phyloP scores from a whole-genome alignment of 2,888 invertebrate genomes.

The Pyralis farinalis region DNA sequence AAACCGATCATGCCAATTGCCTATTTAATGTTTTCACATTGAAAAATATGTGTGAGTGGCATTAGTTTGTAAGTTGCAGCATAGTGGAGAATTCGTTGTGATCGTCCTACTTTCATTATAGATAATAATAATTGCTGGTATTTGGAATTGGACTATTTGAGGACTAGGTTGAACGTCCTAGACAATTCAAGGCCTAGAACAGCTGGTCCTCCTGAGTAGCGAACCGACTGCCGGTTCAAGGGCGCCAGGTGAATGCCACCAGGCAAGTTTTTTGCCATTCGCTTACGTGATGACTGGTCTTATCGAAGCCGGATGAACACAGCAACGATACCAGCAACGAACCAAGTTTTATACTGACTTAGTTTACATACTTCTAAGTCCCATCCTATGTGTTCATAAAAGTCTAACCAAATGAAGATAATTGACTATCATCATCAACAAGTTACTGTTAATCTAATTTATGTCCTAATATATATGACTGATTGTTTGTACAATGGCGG shows the following conservation, averaged over 20 bases:
- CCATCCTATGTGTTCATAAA: too few species aligned
- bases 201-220: constrained; percentile 64
- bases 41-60: too few species aligned
- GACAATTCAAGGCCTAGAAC: constrained; percentile 64
- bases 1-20: too few species aligned
- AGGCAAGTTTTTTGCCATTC: constrained; percentile 64
- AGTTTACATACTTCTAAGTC: too few species aligned
- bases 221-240: constrained; percentile 70
- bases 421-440: too few species aligned
- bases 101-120: background rate
- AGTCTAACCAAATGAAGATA: too few species aligned
- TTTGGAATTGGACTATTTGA: constrained; percentile 36
- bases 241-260: constrained; percentile 75
- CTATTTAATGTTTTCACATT: too few species aligned
- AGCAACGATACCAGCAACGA: constrained; percentile 44
- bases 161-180: constrained; percentile 65
- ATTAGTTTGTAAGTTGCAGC: background rate
- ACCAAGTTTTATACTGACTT: too few species aligned
- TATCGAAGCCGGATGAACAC: constrained; percentile 62
- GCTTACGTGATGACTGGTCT: constrained; percentile 60
- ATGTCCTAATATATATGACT: too few species aligned
- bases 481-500: too few species aligned
- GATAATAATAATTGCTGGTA: background rate
- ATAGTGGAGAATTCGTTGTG: constrained; percentile 9
- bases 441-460: too few species aligned